Base-by-base conservation (phyloP, 2,888 invertebrate species). In the Ethmia dodecea region DNA sequence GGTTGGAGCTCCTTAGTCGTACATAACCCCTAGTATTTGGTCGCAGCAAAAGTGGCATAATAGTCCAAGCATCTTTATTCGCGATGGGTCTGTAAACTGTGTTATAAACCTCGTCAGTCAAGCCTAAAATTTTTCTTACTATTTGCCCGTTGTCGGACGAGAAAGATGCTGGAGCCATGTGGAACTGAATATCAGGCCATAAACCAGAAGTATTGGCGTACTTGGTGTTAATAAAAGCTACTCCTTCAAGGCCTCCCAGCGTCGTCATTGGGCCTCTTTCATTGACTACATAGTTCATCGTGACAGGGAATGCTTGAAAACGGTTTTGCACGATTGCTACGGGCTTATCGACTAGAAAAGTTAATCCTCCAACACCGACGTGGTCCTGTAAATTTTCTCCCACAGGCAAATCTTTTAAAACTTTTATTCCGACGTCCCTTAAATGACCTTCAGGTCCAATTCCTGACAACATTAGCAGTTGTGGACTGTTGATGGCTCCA, bases 401-500 rank as follows among this genome's bases (percentile, higher is more conserved):
- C 0, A 92, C 94, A 0, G 89, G 89, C 27, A 94, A 80, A 71
- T 96, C 92, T 58, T 91, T 91, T 0, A 96, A 53, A 0, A 94
- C 90, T 5, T 89, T 89, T 29, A 96, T 93, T 3, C 92, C 92
- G 0, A 92, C 81, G 28, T 91, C 86, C 42, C 80, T 74, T 8
- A 95, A 78, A 52, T 95, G 94, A 9, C 90, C 77, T 34, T 86
- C 83, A 0, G 94, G 94, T 0, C 94, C 94, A 33, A 95, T 87
- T 0, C 97, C 97, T 0, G 96, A 96, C 1, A 98, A 74, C 95
- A 97, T 95, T 40, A 98, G 78, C 33, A 98, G 78, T 63, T 98
- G 97, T 0, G 98, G 96, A 8, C 93, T 93, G 63, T 97, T 97
- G 15, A 98, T 94, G 0, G 97, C 91, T 0, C 98, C 98, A 0